Percentiles rank a stretch among this genome's conserved stretches.
Conservation (phyloP, 1,140 invertebrate genomes). For the Ruditapes philippinarum region DNA sequence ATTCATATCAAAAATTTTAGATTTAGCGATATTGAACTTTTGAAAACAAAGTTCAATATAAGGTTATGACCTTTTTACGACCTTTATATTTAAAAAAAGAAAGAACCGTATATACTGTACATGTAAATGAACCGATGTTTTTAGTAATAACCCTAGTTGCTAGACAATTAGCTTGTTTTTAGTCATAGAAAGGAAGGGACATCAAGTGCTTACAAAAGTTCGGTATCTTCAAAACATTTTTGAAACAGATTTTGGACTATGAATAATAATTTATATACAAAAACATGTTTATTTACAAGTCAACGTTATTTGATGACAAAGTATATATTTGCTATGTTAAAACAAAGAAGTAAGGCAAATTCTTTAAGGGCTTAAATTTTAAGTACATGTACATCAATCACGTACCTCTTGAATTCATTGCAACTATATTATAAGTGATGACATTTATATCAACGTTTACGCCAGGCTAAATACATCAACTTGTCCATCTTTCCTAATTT, state of each 20-base stretch:
- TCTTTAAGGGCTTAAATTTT: too few relatives aligned
- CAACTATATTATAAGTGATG: too few relatives aligned
- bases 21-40: background rate
- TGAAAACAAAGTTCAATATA: background rate
- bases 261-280: too few relatives aligned
- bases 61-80: conserved; percentile 4
- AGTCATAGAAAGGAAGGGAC: background rate
- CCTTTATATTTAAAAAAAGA: background rate
- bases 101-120: background rate
- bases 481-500: too few relatives aligned
- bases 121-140: background rate
- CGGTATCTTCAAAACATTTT: background rate
- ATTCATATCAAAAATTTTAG: background rate
- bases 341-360: too few relatives aligned
- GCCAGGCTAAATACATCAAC: too few relatives aligned
- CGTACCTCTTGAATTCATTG: too few relatives aligned
- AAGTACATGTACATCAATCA: too few relatives aligned
- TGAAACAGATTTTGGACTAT: background rate
- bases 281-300: too few relatives aligned
- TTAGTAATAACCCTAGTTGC: background rate
- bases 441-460: too few relatives aligned
- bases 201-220: background rate
- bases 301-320: too few relatives aligned
- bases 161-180: background rate
- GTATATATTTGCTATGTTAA: too few relatives aligned